Percentiles rank a stretch among this genome's conserved stretches.
These are phyloP conservation scores for Drosophila mimetica DNA, from an alignment of 2,888 invertebrate genomes.

Conservation along the genomic window DNA sequence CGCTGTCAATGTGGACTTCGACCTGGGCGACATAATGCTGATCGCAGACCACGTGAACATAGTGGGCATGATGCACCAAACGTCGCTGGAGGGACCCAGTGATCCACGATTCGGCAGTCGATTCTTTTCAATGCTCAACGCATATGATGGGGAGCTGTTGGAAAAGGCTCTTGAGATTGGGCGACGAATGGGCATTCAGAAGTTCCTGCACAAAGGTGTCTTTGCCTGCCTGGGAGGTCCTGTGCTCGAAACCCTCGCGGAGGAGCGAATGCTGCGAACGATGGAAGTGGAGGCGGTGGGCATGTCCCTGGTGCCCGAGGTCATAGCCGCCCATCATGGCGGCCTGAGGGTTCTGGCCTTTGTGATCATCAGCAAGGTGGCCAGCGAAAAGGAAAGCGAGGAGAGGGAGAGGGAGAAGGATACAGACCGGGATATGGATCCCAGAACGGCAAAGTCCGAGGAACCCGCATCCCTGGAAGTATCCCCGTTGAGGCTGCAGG, in stretches of 20 bases:
- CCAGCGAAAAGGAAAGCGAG: neutral
- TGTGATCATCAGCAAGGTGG: conserved; percentile 92
- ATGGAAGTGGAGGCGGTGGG: conserved; percentile 94
- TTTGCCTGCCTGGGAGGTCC: conserved; percentile 98
- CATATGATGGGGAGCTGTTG: conserved; percentile 91
- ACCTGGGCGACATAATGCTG: conserved; percentile 97
- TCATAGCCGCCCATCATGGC: conserved; percentile 96
- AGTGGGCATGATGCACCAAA: conserved; percentile 95
- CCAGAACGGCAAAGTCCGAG: too few relatives aligned
- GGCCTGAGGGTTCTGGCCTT: conserved; percentile 95
- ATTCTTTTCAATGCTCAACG: conserved; percentile 95
- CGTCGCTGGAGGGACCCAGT: conserved; percentile 96
- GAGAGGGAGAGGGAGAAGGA: conserved; percentile 87
- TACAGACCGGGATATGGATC: conserved; percentile 88
- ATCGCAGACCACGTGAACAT: conserved; percentile 98
- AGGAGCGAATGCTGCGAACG: conserved; percentile 91
- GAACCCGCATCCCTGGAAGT: neutral
- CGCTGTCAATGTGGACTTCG: conserved; percentile 93
- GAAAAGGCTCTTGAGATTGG: conserved; percentile 89
- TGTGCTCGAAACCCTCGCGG: conserved; percentile 96
- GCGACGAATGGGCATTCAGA: conserved; percentile 88
- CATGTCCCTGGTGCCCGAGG: conserved; percentile 91
- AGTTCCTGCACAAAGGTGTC: conserved; percentile 93
- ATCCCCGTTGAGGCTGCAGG: conserved; percentile 85
- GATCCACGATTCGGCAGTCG: conserved; percentile 96